Evolutionary conservation across 1,140 invertebrate genomes (phyloP).

Genomic region (Drosophila rhopaloa): DNA sequence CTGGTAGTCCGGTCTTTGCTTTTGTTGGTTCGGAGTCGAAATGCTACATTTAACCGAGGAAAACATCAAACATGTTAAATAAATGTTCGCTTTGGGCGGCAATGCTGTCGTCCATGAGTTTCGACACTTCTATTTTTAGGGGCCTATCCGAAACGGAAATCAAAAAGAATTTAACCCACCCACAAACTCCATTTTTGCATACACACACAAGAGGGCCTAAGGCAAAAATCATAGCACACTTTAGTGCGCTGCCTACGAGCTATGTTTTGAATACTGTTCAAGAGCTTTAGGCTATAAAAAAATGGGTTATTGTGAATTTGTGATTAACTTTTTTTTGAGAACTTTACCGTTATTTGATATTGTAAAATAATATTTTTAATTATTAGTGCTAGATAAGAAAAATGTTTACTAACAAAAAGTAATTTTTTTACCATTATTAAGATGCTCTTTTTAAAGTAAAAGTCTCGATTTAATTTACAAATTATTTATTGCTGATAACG

Average conservation of each 20-base stretch:
- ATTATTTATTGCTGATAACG: too few relatives aligned
- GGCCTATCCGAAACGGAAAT: conserved; percentile 50
- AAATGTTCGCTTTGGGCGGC: conserved; percentile 34
- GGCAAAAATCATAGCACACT: conserved; percentile 49
- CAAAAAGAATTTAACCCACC: conserved; percentile 39
- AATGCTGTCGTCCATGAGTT: conserved; percentile 29
- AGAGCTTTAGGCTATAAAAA: not conserved
- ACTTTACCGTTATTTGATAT: too few relatives aligned
- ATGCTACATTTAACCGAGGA: conserved; percentile 35
- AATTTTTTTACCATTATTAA: too few relatives aligned
- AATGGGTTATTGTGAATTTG: not conserved
- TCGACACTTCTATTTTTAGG: conserved; percentile 39
- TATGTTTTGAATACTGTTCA: conserved; percentile 12
- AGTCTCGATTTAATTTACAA: too few relatives aligned
- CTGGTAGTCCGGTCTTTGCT: conserved; percentile 14
- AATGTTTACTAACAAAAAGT: too few relatives aligned
- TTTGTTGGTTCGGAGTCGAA: conserved; percentile 15
- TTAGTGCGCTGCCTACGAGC: conserved; percentile 35
- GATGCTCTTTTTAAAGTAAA: too few relatives aligned
- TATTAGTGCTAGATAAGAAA: too few relatives aligned
- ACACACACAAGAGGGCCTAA: conserved; percentile 2
- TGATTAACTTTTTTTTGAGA: too few relatives aligned
- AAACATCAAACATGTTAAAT: conserved; percentile 50
- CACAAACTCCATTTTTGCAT: conserved; percentile 12
- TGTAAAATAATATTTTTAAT: too few relatives aligned